Base-by-base conservation (phyloP, 1,140 invertebrate genomes). In the Sminthurides bifidus region DNA sequence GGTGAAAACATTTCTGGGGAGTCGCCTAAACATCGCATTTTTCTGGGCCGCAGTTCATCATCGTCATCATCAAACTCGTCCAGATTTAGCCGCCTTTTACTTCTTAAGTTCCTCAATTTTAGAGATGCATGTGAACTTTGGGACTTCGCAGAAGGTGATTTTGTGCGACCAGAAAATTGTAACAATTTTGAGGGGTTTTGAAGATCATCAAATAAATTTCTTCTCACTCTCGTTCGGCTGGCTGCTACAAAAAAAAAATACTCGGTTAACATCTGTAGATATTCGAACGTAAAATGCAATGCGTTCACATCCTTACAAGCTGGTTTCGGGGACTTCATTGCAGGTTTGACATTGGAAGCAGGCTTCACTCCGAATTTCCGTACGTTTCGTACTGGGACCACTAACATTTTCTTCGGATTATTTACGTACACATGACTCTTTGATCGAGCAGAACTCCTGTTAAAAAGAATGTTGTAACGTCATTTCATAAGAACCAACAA, bases 131-230 rank as follows among this genome's bases (percentile, higher is more conserved):
- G 41, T 0, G 45, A 46, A 14, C 35, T 49, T 5, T 5, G 26
- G 29, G 43, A 60, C 17, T 29, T 50, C 10, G 46, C 41, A 0
- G 48, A 52, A 2, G 58, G 58, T 3, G 53, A 56, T 52, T 50
- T 54, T 33, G 45, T n/a, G 40, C 52, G 46, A 6, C 53, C 38
- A 4, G 40, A 41, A 41, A 21, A 17, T 8, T 4, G 5, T 8
- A 21, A 17, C 38, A 41, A 41, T 8, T 15, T 17, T 41, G 23
- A 17, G n/a, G 23, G 38, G 4, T 15, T 4, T 41, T 17, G n/a
- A 6, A 21, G n/a, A n/a, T n/a, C 53, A 48, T 60, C 52, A 38
- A 60, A 60, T n/a, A 60, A 23, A 24, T 60, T 60, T 0, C 58
- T 17, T 8, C 58, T 26, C 2, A 60, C 57, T 19, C 57, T 44